These are phyloP conservation scores for Caenorhabditis remanei DNA, from an alignment of 1,140 invertebrate species.

Conservation along the genomic window DNA sequence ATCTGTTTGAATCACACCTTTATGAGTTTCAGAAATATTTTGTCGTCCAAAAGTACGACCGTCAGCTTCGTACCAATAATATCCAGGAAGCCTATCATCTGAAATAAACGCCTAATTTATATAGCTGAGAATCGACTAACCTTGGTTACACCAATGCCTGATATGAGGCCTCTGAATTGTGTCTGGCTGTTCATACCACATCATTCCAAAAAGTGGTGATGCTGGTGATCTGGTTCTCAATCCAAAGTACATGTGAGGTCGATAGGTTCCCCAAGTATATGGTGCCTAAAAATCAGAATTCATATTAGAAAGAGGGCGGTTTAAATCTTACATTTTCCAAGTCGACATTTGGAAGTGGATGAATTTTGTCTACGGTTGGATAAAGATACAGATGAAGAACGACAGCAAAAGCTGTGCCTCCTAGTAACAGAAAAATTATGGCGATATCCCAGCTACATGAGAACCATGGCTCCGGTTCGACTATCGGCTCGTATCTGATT, in stretches of 20 bases:
- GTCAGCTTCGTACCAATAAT: conserved; percentile 92
- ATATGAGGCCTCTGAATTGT: conserved; percentile 74
- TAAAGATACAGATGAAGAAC: conserved; percentile 20
- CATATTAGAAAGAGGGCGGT: not conserved
- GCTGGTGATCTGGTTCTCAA: conserved; percentile 89
- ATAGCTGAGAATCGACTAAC: conserved; percentile 80
- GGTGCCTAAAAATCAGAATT: conserved; percentile 58
- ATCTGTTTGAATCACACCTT: conserved; percentile 84
- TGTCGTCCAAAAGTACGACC: conserved; percentile 92
- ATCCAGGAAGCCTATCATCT: conserved; percentile 82
- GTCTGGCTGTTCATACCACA: conserved; percentile 90
- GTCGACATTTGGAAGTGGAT: conserved; percentile 18
- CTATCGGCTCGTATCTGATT: conserved; percentile 27
- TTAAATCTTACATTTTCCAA: not conserved
- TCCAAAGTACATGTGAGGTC: conserved; percentile 85
- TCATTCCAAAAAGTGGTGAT: conserved; percentile 90
- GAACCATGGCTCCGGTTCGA: not conserved
- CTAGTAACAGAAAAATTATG: not conserved
- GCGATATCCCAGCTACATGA: not conserved
- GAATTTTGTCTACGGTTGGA: not conserved
- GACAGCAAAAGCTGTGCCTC: not conserved
- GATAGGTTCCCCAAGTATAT: conserved; percentile 87
- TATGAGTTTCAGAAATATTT: conserved; percentile 84
- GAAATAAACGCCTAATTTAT: not conserved
- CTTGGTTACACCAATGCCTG: conserved; percentile 91